phyloP scores from a whole-genome alignment of 1,140 invertebrate species.

The Antheraea mylitta region DNA sequence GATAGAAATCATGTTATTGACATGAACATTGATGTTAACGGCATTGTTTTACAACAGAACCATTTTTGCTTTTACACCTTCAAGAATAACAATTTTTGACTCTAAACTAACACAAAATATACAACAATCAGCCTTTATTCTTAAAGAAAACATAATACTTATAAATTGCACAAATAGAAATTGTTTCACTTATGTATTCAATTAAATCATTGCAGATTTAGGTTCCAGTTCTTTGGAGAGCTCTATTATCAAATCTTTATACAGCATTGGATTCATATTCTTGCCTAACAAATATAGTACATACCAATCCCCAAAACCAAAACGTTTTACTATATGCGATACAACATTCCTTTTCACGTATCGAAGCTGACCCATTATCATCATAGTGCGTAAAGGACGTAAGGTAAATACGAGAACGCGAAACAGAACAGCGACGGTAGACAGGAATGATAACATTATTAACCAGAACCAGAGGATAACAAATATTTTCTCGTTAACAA shows the following conservation, averaged over 20 bases:
- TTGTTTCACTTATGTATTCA: not conserved
- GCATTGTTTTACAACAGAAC: no score
- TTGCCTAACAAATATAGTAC: conserved; percentile 83
- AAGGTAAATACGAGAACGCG: conserved; percentile 75
- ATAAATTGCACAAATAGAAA: not conserved
- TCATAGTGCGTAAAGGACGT: conserved; percentile 72
- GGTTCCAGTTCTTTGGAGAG: conserved; percentile 63
- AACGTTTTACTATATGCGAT: conserved; percentile 76
- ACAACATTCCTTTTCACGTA: conserved; percentile 73
- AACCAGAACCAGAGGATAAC: conserved; percentile 91
- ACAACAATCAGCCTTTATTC: no score
- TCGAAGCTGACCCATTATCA: conserved; percentile 79
- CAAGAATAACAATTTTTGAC: no score
- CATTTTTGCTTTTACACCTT: no score
- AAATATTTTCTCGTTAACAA: conserved; percentile 91
- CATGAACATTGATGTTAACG: no score
- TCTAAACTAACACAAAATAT: no score
- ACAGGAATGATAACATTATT: conserved; percentile 82
- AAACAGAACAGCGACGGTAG: conserved; percentile 83
- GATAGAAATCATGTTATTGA: no score
- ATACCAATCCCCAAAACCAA: conserved; percentile 85
- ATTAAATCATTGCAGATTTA: conserved; percentile 48
- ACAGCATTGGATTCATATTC: conserved; percentile 83
- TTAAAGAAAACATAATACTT: not conserved
- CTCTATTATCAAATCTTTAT: conserved; percentile 78